Evolutionary conservation across 2,888 invertebrate genomes (phyloP).

Genomic region (Pediacus dermestoides): DNA sequence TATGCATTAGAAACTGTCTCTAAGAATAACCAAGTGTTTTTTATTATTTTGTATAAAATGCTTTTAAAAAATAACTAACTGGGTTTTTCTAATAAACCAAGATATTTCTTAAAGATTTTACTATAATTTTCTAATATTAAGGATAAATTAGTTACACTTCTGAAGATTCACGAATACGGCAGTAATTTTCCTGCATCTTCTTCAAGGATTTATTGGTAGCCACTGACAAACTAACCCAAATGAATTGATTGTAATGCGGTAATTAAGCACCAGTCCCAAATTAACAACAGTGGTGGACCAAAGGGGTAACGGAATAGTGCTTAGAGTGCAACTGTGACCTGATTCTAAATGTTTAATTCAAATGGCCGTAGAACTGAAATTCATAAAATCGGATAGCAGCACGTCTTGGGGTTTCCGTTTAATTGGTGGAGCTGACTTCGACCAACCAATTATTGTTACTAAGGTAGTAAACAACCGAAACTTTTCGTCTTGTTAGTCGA

Average conservation of each 20-base stretch:
- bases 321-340: slow-evolving; percentile 21
- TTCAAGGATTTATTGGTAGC: neutral
- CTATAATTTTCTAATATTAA: too few species aligned
- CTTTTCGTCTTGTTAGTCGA: slow-evolving; percentile 2
- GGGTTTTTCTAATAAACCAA: too few species aligned
- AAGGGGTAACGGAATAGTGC: too few species aligned
- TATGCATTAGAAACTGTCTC: too few species aligned
- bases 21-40: too few species aligned
- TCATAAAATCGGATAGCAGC: slow-evolving; percentile 56
- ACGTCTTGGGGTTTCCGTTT: slow-evolving; percentile 77
- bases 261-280: slow-evolving; percentile 28
- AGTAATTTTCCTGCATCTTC: too few species aligned
- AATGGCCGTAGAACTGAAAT: slow-evolving; percentile 68
- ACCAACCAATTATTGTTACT: slow-evolving; percentile 69
- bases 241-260: slow-evolving; percentile 1
- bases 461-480: slow-evolving; percentile 56
- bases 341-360: slow-evolving; percentile 22
- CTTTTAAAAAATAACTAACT: too few species aligned
- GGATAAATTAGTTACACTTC: too few species aligned
- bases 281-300: slow-evolving; percentile 28
- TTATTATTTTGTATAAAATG: too few species aligned
- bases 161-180: too few species aligned
- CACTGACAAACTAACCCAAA: neutral
- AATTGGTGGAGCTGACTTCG: slow-evolving; percentile 70
- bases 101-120: too few species aligned